Evolutionary conservation across 1,140 invertebrate species (phyloP).

Genomic region (Cotesia typhae): DNA sequence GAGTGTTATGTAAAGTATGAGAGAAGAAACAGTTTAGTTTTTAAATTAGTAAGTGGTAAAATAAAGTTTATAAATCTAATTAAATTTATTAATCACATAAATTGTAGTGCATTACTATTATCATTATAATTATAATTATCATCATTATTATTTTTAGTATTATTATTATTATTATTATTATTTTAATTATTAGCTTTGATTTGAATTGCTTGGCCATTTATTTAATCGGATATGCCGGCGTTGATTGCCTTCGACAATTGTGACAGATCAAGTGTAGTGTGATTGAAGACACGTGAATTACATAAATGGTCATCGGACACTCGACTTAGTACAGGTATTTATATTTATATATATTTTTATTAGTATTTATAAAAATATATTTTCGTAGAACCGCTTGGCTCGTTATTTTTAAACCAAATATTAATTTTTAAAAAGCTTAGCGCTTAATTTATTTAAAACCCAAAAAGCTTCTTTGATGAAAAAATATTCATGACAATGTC

Average conservation of each 20-base stretch:
- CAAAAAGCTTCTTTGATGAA: background rate
- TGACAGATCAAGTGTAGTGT: slow-evolving; percentile 12
- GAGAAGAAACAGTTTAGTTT: slow-evolving; percentile 5
- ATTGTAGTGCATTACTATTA: too few relatives aligned
- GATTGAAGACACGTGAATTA: slow-evolving; percentile 12
- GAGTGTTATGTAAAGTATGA: slow-evolving; percentile 9
- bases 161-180: too few relatives aligned
- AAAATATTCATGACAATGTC: background rate
- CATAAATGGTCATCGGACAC: background rate
- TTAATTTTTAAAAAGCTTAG: too few relatives aligned
- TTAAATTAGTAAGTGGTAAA: slow-evolving; percentile 2
- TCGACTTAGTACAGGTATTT: slow-evolving; percentile 5
- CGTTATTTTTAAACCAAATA: too few relatives aligned
- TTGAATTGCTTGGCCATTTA: background rate
- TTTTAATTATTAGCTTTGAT: too few relatives aligned
- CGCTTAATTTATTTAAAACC: too few relatives aligned
- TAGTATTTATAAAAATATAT: background rate
- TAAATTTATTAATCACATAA: too few relatives aligned
- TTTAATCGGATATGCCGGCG: slow-evolving; percentile 27
- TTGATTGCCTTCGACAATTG: slow-evolving; percentile 11
- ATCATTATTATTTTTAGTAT: too few relatives aligned
- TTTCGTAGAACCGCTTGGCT: too few relatives aligned
- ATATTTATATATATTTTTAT: background rate
- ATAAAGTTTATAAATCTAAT: slow-evolving; percentile 24
- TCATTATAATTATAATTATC: too few relatives aligned